Evolutionary conservation across 2,113 vertebrate genomes (phyloP), one percentile per base, ranked within the genome.

Genomic region (Salvator merianae): DNA sequence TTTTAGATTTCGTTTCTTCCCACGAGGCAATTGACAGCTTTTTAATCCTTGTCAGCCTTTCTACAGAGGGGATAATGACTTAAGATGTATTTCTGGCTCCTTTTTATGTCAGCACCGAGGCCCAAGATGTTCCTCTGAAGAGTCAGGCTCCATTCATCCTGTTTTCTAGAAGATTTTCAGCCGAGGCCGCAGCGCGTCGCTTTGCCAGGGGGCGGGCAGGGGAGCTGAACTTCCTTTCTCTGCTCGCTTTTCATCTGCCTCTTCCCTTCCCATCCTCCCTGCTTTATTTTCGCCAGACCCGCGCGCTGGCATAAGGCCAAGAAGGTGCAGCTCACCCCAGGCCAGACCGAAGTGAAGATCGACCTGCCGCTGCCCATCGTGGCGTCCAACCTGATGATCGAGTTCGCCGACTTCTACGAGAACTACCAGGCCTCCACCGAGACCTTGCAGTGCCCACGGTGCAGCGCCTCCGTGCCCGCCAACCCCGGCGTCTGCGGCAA

Each of bases 281-380:
- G 40, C 3, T 24, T 28, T 9, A 20, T 6, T 24, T n/a, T 12
- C 32, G 5, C 8, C 26, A 99, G 98, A 92, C 98, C 99, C 0
- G 98, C 98, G 32, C 98, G 98, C 59, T 99, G 99, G 99, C 98
- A 99, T 95, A 99, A 99, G 94, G 99, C 98, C 80, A 99, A 99
- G 93, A 99, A 99, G 84, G 98, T 99, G 30, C 98, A 98, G 92
- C 95, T 99, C 91, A 99, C 98, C 0, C 98, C 99, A 0, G 99
- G 99, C 36, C 99, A 99, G 93, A 99, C 99, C 0, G 99, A 99
- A 92, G 99, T 99, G 89, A 99, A 99, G 96, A 99, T 99, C 0
- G 99, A 99, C 90, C 95, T 99, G 32, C 99, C 99, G 0, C 88
- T 99, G 87, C 98, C 99, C 85, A 99, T 99, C 0, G 98, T 99